Evolutionary conservation across 2,113 vertebrate genomes (phyloP).

Genomic region (Laticauda colubrina): DNA sequence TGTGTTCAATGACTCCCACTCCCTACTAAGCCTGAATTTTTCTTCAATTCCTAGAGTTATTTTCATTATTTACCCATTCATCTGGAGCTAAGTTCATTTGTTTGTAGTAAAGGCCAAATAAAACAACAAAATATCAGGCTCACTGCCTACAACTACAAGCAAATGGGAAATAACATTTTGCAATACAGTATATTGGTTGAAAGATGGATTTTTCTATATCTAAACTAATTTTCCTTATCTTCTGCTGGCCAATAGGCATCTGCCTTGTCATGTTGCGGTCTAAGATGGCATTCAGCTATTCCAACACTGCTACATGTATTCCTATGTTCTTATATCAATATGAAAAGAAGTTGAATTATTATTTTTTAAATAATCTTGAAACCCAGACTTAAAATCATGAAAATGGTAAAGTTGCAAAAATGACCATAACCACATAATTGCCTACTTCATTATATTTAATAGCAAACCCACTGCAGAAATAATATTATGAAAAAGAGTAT

Average conservation of each 20-base stretch:
- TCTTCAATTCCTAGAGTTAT: not conserved
- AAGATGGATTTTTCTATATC: not conserved
- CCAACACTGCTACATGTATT: not conserved
- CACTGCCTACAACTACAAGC: not conserved
- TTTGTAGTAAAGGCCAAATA: not conserved
- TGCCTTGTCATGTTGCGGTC: not conserved
- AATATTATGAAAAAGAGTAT: not conserved
- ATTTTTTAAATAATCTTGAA: not conserved
- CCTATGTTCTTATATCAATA: not conserved
- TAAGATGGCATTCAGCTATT: not conserved
- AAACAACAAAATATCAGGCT: not conserved
- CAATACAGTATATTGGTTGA: not conserved
- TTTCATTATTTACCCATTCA: not conserved
- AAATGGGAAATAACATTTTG: not conserved
- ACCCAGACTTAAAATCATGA: not conserved
- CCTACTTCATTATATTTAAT: not conserved
- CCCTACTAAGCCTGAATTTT: not conserved
- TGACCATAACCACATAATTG: not conserved
- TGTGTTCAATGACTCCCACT: not conserved
- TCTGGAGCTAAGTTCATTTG: not conserved
- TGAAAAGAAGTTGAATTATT: not conserved
- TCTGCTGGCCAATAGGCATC: not conserved
- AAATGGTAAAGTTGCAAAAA: not conserved
- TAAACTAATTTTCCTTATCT: not conserved
- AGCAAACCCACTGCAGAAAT: not conserved